Evolutionary conservation across 2,888 invertebrate species (phyloP), one percentile per base, ranked within the genome.

Genomic region (Calameuta pallipes): DNA sequence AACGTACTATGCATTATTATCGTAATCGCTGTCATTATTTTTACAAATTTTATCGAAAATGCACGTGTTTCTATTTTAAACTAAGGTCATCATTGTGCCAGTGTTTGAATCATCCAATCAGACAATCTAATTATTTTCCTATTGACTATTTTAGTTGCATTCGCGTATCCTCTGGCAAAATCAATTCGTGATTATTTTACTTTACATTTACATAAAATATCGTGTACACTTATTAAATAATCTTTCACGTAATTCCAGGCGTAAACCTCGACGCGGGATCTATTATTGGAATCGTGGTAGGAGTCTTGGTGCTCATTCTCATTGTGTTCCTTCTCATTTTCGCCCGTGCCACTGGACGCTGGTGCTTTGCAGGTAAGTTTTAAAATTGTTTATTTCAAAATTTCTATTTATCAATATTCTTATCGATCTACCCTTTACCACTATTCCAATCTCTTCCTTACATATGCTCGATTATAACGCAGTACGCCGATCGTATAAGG

Each of bases 341-440:
- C 88, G 97, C 97, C 76, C 95, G 96, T 86, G 95, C 95, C 81
- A 96, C 96, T 81, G 96, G 96, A 88, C 94, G 96, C 91, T 97
- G 97, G 96, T 97, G 97, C 92, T 97, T 97, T 92, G 95, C 95
- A 92, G 96, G 97, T 97, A 92, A 95, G 96, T 94, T 77, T 73
- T 33, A 37, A 23, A 73, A 75, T 73, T 75, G 0, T 12, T 75
- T 12, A 75, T 30, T 75, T 37, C 6, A 75, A n/a, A 23, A 33
- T 75, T 75, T 37, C 33, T 23, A 56, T 75, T n/a, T 37, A 11
- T 41, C 36, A 31, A 31, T n/a, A 30, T 37, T 75, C 41, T 30
- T n/a, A 11, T 33, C 35, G 34, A 75, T 35, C 36, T 74, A 30
- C 23, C 36, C 35, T 74, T 74, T 13, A n/a, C n/a, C 37, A 36